Evolutionary conservation across 1,140 invertebrate genomes (phyloP), one percentile per base, ranked within the genome.

Genomic region (Ostrea edulis): DNA sequence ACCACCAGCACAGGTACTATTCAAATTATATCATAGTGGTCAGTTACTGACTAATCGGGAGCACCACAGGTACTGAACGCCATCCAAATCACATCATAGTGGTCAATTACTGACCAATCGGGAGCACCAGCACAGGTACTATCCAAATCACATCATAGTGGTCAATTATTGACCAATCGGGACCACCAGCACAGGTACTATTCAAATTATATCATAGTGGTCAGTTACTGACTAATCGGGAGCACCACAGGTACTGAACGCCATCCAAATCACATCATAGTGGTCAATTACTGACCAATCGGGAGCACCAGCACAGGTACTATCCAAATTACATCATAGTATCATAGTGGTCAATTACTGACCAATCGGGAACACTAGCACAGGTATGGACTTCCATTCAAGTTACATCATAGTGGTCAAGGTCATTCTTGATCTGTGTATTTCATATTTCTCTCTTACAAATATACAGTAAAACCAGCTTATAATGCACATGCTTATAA

Each of bases 91-190:
- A 55, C 4, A 71, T 0, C 68, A 71, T n/a, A 44, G 14, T 2
- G 17, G n/a, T 71, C 7, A 35, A 71, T 87, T 94, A 2, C 86
- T 94, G 84, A 93, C 93, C 51, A 89, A 85, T 17, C 88, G 93
- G 51, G 93, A 94, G 84, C 92, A 93, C 77, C 29, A 71, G 11
- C n/a, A 71, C 68, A 71, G 29, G 29, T 71, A 82, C 54, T 20
- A 51, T 7, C n/a, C 25, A 7, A 0, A 82, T n/a, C 29, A 22
- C 77, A 51, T 35, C 29, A 82, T 29, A 51, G n/a, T n/a, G 77
- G 77, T 82, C 22, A 17, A 82, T 4, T 12, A 58, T 22, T 11
- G 7, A 58, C 4, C 14, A 2, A 77, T 9, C 12, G 14, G n/a
- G 0, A 53, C 8, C 35, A 82, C 11, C 81, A 82, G 44, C 81